These are phyloP conservation scores for Pogonognathellus flavescens DNA, from an alignment of 1,140 invertebrate genomes.

Conservation along the genomic window DNA sequence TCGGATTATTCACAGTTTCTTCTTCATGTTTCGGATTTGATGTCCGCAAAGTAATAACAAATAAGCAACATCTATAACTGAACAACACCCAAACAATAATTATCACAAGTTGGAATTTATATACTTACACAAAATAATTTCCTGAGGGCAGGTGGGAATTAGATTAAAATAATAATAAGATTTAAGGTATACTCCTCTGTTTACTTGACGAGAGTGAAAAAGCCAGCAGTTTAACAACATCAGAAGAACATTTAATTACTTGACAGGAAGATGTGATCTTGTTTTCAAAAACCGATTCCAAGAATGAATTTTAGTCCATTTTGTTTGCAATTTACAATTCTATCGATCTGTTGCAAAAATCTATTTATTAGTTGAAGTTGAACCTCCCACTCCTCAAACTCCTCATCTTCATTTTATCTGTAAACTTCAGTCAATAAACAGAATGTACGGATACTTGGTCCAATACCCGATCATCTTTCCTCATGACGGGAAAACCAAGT, in stretches of 20 bases:
- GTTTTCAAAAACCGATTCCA: not conserved
- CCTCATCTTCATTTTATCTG: conserved; percentile 31
- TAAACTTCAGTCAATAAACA: conserved; percentile 5
- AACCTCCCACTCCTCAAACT: conserved; percentile 45
- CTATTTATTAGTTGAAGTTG: conserved; percentile 36
- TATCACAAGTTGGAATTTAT: no score
- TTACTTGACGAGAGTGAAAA: no score
- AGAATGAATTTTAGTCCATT: not conserved
- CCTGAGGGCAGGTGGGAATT: no score
- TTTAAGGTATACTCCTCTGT: no score
- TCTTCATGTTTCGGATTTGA: no score
- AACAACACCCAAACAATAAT: no score
- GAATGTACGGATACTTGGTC: not conserved
- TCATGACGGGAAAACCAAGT: conserved; percentile 19
- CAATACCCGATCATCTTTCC: conserved; percentile 3
- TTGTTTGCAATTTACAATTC: not conserved
- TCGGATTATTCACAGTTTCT: no score
- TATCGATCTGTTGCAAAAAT: conserved; percentile 32
- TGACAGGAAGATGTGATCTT: not conserved
- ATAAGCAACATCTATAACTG: no score
- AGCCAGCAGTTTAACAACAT: not conserved
- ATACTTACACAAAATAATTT: no score
- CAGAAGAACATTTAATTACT: no score
- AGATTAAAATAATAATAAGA: no score
- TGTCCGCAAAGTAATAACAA: no score